Conservation (phyloP, 2,113 vertebrate species). For the Siniperca knerii region DNA sequence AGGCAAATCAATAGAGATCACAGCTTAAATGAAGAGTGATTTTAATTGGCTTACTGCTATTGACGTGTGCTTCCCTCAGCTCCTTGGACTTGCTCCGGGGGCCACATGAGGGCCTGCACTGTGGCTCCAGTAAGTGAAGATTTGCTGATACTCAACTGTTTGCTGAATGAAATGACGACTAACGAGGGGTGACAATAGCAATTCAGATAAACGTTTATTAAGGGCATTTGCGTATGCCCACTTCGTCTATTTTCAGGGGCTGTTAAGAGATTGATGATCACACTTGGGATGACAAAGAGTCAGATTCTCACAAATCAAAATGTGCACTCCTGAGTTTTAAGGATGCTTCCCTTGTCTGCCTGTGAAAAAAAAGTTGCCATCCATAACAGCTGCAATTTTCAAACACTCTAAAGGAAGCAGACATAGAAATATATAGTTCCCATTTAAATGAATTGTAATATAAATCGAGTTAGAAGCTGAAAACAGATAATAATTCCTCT, state of each 20-base stretch:
- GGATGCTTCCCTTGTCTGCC: neutral
- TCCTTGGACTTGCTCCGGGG: constrained; percentile 58
- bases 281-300: constrained; percentile 43
- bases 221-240: constrained; percentile 19
- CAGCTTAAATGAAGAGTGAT: constrained; percentile 85
- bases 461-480: constrained; percentile 42
- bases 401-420: constrained; percentile 8
- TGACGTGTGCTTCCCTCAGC: constrained; percentile 67
- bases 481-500: constrained; percentile 58
- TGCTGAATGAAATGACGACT: constrained; percentile 56
- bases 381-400: constrained; percentile 6
- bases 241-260: constrained; percentile 32
- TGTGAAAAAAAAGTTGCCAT: constrained; percentile 10
- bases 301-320: constrained; percentile 28
- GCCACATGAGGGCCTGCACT: constrained; percentile 11
- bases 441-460: constrained; percentile 16
- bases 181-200: constrained; percentile 71
- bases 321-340: constrained; percentile 25
- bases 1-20: constrained; percentile 84
- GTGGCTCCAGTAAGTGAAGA: constrained; percentile 54
- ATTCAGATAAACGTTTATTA: constrained; percentile 61
- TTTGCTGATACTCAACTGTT: constrained; percentile 57
- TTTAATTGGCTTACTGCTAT: constrained; percentile 84
- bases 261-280: constrained; percentile 36
- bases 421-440: constrained; percentile 16